Conservation (phyloP, 2,113 vertebrate genomes). For the Kobus ellipsiprymnus region DNA sequence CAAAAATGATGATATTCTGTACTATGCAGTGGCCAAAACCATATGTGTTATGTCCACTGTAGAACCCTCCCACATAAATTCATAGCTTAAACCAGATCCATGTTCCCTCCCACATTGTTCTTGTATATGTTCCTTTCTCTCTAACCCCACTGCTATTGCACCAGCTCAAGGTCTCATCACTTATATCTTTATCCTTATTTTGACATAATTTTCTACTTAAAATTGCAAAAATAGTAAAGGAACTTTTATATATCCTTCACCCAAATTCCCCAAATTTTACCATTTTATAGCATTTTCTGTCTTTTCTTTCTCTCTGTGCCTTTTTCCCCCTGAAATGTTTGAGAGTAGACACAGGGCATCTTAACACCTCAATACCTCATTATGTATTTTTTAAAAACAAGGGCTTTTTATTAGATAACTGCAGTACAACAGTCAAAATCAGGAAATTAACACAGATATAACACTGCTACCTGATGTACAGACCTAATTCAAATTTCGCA, state of each 20-base stretch:
- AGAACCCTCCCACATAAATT: neutral
- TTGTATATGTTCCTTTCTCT: neutral
- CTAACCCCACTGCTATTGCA: neutral
- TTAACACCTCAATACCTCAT: neutral
- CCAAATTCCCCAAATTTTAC: neutral
- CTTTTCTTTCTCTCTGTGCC: neutral
- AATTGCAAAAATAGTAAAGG: neutral
- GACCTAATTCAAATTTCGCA: neutral
- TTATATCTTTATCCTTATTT: slow-evolving; percentile 7
- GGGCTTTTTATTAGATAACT: neutral
- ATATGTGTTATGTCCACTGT: neutral
- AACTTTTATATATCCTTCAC: neutral
- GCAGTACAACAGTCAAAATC: neutral
- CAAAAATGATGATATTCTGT: neutral
- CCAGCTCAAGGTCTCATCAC: neutral
- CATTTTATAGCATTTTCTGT: neutral
- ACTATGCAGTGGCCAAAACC: neutral
- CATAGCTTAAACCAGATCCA: neutral
- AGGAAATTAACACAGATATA: neutral
- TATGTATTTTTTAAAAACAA: neutral
- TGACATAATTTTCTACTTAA: slow-evolving; percentile 9
- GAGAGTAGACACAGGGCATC: neutral
- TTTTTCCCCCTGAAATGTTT: neutral
- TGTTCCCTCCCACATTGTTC: neutral
- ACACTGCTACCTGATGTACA: neutral